Conservation (phyloP, 64 coral and sea anemone genomes). For the Porites lutea region DNA sequence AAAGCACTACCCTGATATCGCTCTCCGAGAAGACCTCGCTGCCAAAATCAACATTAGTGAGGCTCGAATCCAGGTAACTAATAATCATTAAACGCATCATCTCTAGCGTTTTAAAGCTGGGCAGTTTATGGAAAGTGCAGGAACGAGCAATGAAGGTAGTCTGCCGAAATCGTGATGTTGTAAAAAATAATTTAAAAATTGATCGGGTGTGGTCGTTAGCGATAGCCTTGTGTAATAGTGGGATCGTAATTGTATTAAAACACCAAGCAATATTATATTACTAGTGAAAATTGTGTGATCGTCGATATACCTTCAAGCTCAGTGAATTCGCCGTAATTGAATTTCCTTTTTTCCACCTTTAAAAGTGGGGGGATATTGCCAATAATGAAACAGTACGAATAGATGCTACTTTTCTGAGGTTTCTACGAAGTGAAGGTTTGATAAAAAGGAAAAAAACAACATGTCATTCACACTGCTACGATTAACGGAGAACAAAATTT, state of each 20-base stretch:
- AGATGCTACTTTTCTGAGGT: background rate
- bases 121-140: background rate
- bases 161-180: conserved; percentile 41
- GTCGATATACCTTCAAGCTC: conserved; percentile 82
- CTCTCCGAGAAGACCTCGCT: conserved; percentile 92
- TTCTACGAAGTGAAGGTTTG: background rate
- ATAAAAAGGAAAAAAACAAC: background rate
- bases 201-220: conserved; percentile 88
- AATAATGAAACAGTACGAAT: conserved; percentile 44
- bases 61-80: conserved; percentile 92
- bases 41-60: conserved; percentile 98
- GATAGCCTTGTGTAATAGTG: conserved; percentile 78
- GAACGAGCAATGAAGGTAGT: background rate
- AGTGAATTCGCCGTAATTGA: conserved; percentile 81
- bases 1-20: conserved; percentile 98
- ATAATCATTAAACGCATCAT: background rate
- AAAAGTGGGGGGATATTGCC: conserved; percentile 63
- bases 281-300: conserved; percentile 82
- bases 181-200: conserved; percentile 44
- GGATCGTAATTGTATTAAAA: conserved; percentile 92
- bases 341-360: conserved; percentile 70
- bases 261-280: conserved; percentile 87
- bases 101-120: background rate
- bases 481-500: background rate
- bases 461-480: background rate